Conservation (phyloP, 2,888 invertebrate genomes). For the Cheilosia urbana region DNA sequence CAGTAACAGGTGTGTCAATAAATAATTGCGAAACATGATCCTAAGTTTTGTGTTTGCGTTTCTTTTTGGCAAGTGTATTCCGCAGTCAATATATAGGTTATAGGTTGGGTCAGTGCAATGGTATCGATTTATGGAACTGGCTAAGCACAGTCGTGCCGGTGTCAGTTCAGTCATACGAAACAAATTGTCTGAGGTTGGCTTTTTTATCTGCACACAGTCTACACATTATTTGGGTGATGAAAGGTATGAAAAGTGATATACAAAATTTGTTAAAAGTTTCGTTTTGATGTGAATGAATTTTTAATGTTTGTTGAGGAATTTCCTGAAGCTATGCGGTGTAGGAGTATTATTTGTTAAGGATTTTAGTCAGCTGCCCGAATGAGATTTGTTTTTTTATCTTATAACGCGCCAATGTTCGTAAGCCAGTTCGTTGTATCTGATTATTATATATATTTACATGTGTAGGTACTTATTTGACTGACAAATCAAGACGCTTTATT, state of each 20-base stretch:
- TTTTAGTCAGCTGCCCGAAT: slow-evolving; percentile 30
- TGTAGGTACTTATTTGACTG: no score
- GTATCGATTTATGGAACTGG: neutral
- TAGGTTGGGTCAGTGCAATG: slow-evolving; percentile 34
- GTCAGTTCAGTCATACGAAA: no score
- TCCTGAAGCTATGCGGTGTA: slow-evolving; percentile 16
- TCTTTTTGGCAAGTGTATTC: slow-evolving; percentile 1
- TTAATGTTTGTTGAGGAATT: slow-evolving; percentile 8
- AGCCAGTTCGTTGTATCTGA: neutral
- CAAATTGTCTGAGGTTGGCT: neutral
- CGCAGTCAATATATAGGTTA: slow-evolving; percentile 51
- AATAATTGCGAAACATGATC: slow-evolving; percentile 72
- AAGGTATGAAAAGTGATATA: neutral
- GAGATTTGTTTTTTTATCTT: slow-evolving; percentile 17
- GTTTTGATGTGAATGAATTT: neutral
- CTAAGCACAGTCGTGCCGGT: no score
- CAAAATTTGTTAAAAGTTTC: neutral
- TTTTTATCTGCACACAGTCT: neutral
- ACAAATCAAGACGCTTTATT: no score
- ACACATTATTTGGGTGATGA: neutral
- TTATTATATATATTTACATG: slow-evolving; percentile 9
- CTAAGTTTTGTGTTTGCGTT: slow-evolving; percentile 55
- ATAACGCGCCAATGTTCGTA: slow-evolving; percentile 20
- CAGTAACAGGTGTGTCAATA: slow-evolving; percentile 74
- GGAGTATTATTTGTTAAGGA: slow-evolving; percentile 12